Evolutionary conservation across 2,888 invertebrate genomes (phyloP).

Genomic region (Didymodactylos carnosus): DNA sequence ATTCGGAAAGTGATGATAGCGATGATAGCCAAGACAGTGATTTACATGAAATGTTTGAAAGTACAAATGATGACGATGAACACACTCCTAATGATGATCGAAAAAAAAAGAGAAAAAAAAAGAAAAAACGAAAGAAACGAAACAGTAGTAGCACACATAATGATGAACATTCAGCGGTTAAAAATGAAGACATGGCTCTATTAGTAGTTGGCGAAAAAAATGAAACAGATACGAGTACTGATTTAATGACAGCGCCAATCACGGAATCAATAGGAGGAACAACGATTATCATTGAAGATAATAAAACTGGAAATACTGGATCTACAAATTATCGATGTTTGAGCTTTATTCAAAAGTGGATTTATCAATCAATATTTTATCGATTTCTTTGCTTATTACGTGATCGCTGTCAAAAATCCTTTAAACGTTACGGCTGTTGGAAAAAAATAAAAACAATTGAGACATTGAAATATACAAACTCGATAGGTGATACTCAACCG

Average conservation of each 20-base stretch:
- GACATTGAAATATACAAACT: too few relatives aligned
- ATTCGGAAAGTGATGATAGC: not conserved
- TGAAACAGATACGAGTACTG: too few relatives aligned
- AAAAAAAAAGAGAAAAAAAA: not conserved
- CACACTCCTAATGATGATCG: not conserved
- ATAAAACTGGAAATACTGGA: too few relatives aligned
- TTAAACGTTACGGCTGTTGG: not conserved
- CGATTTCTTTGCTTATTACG: not conserved
- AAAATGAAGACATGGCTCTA: too few relatives aligned
- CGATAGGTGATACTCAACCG: too few relatives aligned
- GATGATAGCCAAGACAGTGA: too few relatives aligned
- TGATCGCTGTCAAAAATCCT: not conserved
- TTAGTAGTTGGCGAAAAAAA: too few relatives aligned
- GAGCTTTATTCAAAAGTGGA: not conserved
- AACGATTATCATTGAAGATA: too few relatives aligned
- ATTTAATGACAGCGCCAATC: not conserved
- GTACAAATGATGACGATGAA: not conserved
- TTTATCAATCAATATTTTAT: not conserved
- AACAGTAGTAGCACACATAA: not conserved
- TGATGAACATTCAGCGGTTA: not conserved
- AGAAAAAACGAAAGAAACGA: not conserved
- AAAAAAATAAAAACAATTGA: too few relatives aligned
- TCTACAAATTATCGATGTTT: not conserved
- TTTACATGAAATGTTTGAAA: too few relatives aligned
- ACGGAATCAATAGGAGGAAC: not conserved